A percentile compares a stretch with the other conserved stretches of the same genome.
These are phyloP conservation scores for Trachymyrmex septentrionalis DNA, from an alignment of 1,140 invertebrate species.

Conservation along the genomic window DNA sequence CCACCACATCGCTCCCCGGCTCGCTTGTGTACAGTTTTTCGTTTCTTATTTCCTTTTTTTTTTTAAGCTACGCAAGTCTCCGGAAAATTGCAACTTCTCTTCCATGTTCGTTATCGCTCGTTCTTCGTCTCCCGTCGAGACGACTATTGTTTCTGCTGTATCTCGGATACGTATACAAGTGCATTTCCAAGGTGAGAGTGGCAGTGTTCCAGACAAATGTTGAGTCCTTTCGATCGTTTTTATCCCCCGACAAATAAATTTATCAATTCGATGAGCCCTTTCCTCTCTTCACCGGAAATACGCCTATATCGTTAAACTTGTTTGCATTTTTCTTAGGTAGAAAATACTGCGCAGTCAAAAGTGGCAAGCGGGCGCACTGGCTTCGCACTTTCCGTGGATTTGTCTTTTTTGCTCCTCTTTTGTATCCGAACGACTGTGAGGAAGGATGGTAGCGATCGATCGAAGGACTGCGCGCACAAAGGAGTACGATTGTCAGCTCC, in stretches of 20 bases:
- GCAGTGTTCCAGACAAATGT: not conserved
- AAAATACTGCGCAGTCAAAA: slow-evolving; percentile 81
- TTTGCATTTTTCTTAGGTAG: slow-evolving; percentile 72
- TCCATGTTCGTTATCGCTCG: slow-evolving; percentile 51
- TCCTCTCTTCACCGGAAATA: slow-evolving; percentile 71
- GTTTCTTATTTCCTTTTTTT: not conserved
- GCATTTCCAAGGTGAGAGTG: slow-evolving; percentile 62
- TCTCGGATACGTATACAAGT: slow-evolving; percentile 37
- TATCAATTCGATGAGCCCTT: not conserved
- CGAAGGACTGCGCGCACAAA: slow-evolving; percentile 39
- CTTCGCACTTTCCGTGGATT: not conserved
- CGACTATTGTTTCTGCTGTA: slow-evolving; percentile 36
- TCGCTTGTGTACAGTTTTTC: slow-evolving; percentile 58
- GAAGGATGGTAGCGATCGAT: slow-evolving; percentile 29
- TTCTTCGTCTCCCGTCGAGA: slow-evolving; percentile 7
- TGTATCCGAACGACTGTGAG: slow-evolving; percentile 16
- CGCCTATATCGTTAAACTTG: slow-evolving; percentile 77
- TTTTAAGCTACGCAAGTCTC: slow-evolving; percentile 32
- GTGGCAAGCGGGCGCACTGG: slow-evolving; percentile 72
- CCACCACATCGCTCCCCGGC: slow-evolving; percentile 76
- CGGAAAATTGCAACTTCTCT: slow-evolving; percentile 59
- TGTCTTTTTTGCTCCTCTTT: not conserved
- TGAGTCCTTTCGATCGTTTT: not conserved
- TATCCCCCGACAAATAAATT: not conserved
- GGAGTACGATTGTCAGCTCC: slow-evolving; percentile 72